phyloP scores from a whole-genome alignment of 1,140 invertebrate genomes.

The Diachasma alloeum region DNA sequence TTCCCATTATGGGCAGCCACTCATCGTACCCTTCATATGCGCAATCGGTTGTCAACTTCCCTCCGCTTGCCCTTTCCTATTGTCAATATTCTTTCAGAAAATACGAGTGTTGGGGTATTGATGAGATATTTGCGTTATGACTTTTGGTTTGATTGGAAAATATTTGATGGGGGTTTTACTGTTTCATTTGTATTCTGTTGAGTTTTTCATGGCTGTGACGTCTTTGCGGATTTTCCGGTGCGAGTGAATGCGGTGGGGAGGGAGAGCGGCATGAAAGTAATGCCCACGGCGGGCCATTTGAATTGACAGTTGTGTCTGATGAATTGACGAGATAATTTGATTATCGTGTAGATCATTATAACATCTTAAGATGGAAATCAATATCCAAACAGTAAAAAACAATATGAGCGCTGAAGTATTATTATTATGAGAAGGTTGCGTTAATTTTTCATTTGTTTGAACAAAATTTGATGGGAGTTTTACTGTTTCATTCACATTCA shows the following conservation, averaged over 20 bases:
- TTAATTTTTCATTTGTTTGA: too few species aligned
- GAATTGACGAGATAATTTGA: too few species aligned
- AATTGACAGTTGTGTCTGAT: too few species aligned
- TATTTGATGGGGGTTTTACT: not conserved
- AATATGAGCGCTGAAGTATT: too few species aligned
- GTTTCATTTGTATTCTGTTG: not conserved
- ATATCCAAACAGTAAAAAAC: too few species aligned
- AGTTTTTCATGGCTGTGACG: not conserved
- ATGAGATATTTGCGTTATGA: not conserved
- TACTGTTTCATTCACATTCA: too few species aligned
- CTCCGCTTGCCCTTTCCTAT: not conserved
- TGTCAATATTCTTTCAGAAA: constrained; percentile 9
- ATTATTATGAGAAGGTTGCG: too few species aligned
- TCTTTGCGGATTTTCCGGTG: not conserved
- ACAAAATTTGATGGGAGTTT: too few species aligned
- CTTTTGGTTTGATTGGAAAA: not conserved
- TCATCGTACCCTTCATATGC: constrained; percentile 14
- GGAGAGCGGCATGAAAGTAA: too few species aligned
- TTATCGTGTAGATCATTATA: too few species aligned
- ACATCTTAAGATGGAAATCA: too few species aligned
- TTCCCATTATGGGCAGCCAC: constrained; percentile 19
- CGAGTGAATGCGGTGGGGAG: not conserved
- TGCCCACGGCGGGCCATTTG: too few species aligned
- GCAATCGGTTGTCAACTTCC: constrained; percentile 19
- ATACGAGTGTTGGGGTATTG: not conserved